Conservation (phyloP, 2,888 invertebrate species). For the Ormyrus labotus region DNA sequence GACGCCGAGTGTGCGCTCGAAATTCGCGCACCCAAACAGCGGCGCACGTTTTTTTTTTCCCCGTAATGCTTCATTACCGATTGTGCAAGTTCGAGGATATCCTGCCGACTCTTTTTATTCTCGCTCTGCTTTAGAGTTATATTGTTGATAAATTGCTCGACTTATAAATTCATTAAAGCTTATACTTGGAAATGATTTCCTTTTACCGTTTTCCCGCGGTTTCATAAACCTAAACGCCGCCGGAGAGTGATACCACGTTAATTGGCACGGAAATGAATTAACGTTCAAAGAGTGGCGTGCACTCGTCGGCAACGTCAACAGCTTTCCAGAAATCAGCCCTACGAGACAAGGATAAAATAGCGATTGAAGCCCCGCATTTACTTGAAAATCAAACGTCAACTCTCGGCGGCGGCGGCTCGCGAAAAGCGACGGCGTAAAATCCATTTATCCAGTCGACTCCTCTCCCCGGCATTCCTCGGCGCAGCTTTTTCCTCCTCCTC, state of each 20-base stretch:
- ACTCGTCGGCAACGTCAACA: no score
- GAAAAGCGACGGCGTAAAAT: background rate
- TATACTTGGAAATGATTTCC: no score
- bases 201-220: no score
- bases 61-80: conserved; percentile 25
- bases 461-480: background rate
- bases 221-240: no score
- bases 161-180: no score
- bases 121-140: background rate
- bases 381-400: background rate
- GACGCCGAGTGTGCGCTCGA: conserved; percentile 8
- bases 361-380: background rate
- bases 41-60: no score
- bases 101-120: background rate
- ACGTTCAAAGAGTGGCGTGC: no score
- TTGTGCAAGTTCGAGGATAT: conserved; percentile 2
- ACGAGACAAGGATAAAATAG: background rate
- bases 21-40: conserved; percentile 16
- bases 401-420: background rate
- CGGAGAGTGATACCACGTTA: no score
- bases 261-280: no score
- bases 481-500: no score
- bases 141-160: no score
- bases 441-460: conserved; percentile 4
- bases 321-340: no score